Percentiles rank a stretch among this genome's conserved stretches.
phyloP scores from a whole-genome alignment of 1,140 invertebrate species.

The Zaprionus capensis region DNA sequence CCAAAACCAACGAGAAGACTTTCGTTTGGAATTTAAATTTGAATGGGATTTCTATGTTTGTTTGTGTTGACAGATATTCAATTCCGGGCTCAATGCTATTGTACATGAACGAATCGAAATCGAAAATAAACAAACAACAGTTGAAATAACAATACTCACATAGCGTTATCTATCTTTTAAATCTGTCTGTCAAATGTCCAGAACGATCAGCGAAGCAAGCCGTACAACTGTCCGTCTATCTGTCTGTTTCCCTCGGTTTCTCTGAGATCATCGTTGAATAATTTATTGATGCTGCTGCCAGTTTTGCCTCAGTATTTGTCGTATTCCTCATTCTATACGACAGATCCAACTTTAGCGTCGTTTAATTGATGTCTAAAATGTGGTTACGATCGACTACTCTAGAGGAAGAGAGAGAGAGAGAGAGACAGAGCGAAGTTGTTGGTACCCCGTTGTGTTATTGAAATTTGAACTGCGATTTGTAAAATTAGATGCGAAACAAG shows the following conservation, averaged over 20 bases:
- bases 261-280: conserved; percentile 70
- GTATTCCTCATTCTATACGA: conserved; percentile 19
- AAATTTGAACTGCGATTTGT: conserved; percentile 60
- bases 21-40: conserved; percentile 34
- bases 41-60: conserved; percentile 25
- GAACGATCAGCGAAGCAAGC: conserved; percentile 45
- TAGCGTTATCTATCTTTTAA: conserved; percentile 41
- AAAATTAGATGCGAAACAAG: conserved; percentile 62
- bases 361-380: conserved; percentile 76
- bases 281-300: conserved; percentile 54
- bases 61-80: conserved; percentile 31
- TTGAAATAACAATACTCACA: conserved; percentile 20
- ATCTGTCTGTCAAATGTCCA: conserved; percentile 41
- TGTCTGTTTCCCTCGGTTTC: conserved; percentile 18
- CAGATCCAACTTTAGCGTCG: conserved; percentile 43
- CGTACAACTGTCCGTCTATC: conserved; percentile 43
- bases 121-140: conserved; percentile 35
- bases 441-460: conserved; percentile 53
- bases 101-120: conserved; percentile 37
- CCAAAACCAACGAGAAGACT: conserved; percentile 14
- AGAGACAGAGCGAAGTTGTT: conserved; percentile 45
- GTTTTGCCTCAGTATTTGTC: conserved; percentile 53
- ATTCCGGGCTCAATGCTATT: conserved; percentile 33
- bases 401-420: background rate
- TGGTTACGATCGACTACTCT: conserved; percentile 35